A percentile compares a stretch with the other conserved stretches of the same genome.
phyloP scores from a whole-genome alignment of 2,888 invertebrate species.

The Empis stercorea region DNA sequence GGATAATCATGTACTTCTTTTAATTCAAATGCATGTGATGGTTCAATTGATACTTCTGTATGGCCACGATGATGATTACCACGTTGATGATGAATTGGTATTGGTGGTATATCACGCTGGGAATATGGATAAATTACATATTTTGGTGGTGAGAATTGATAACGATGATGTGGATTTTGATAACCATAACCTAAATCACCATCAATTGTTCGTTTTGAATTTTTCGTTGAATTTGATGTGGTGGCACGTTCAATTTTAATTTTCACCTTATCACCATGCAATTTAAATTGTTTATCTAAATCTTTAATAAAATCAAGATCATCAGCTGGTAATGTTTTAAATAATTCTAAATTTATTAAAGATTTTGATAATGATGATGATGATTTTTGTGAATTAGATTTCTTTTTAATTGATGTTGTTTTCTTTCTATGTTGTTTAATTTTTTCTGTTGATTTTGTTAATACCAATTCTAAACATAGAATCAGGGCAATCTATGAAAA shows the following conservation, averaged over 20 bases:
- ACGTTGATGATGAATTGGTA: slow-evolving; percentile 18
- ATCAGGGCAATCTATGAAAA: too few relatives aligned
- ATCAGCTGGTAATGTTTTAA: slow-evolving; percentile 27
- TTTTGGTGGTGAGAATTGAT: slow-evolving; percentile 37
- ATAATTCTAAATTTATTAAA: slow-evolving; percentile 20
- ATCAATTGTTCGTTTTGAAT: slow-evolving; percentile 55
- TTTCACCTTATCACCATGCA: slow-evolving; percentile 33
- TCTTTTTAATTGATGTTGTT: slow-evolving; percentile 19
- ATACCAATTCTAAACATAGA: too few relatives aligned
- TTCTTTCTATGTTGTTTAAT: too few relatives aligned
- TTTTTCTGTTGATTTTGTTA: too few relatives aligned
- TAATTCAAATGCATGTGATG: slow-evolving; percentile 41
- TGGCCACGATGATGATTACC: slow-evolving; percentile 12
- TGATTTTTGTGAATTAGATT: slow-evolving; percentile 21
- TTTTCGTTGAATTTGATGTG: slow-evolving; percentile 24
- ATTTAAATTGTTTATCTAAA: slow-evolving; percentile 34
- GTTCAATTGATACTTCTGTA: slow-evolving; percentile 43
- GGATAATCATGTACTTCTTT: slow-evolving; percentile 15
- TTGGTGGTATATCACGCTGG: slow-evolving; percentile 45
- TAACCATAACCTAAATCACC: slow-evolving; percentile 48
- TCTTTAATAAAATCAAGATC: slow-evolving; percentile 35
- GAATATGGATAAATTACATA: slow-evolving; percentile 59
- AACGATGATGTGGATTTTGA: slow-evolving; percentile 19
- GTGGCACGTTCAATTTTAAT: slow-evolving; percentile 30
- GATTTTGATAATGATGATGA: not conserved